phyloP scores from a whole-genome alignment of 2,113 vertebrate species.

The Beaufortia kweichowensis region DNA sequence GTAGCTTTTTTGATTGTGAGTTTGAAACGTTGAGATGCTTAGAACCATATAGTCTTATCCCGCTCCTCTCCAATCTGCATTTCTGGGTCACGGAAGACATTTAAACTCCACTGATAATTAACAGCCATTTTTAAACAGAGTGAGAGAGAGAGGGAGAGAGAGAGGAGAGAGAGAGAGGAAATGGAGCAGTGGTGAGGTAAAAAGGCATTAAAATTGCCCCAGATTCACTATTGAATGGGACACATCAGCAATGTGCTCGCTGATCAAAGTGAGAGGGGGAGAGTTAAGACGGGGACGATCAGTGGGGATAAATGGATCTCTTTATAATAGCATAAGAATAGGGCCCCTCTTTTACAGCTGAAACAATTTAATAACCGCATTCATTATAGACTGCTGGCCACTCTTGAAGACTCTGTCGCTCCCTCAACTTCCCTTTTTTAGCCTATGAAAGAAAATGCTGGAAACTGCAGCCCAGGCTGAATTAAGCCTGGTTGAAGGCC shows the following conservation, averaged over 20 bases:
- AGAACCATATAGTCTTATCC: slow-evolving; percentile 85
- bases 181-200: slow-evolving; percentile 99
- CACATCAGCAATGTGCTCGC: slow-evolving; percentile 98
- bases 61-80: slow-evolving; percentile 92
- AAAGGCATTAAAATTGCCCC: slow-evolving; percentile 99
- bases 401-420: slow-evolving; percentile 49
- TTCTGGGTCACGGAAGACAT: slow-evolving; percentile 99
- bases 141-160: slow-evolving; percentile 40
- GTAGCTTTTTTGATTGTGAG: too few species aligned
- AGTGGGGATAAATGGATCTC: slow-evolving; percentile 99
- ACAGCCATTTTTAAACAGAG: slow-evolving; percentile 99
- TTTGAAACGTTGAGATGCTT: slow-evolving; percentile 6
- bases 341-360: slow-evolving; percentile 91
- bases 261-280: slow-evolving; percentile 98
- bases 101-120: slow-evolving; percentile 99
- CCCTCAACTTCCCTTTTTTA: slow-evolving; percentile 73
- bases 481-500: slow-evolving; percentile 81
- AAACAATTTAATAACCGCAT: slow-evolving; percentile 99
- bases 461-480: slow-evolving; percentile 75
- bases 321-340: slow-evolving; percentile 99
- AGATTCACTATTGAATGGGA: slow-evolving; percentile 99
- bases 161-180: slow-evolving; percentile 72
- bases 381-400: slow-evolving; percentile 94
- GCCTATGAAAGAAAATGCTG: slow-evolving; percentile 53
- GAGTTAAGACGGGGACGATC: slow-evolving; percentile 95